Conservation (phyloP, 2,797 vertebrate species). For the Rhinatrema bivittatum region DNA sequence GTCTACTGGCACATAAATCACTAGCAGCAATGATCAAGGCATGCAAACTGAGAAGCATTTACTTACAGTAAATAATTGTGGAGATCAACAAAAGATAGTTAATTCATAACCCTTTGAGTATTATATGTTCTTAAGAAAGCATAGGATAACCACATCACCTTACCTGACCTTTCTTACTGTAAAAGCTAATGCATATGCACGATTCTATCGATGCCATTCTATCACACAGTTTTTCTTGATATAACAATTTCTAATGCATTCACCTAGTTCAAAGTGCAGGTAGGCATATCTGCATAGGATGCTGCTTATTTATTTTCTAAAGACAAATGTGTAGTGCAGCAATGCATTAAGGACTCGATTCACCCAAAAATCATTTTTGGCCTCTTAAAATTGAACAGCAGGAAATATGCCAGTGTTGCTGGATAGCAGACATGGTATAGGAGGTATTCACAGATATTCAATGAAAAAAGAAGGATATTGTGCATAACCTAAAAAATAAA, state of each 20-base stretch:
- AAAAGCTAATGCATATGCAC: constrained; percentile 39
- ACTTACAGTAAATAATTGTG: constrained; percentile 76
- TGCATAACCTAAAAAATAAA: too few relatives aligned
- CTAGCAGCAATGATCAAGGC: constrained; percentile 89
- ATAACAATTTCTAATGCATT: constrained; percentile 17
- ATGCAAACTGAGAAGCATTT: constrained; percentile 95
- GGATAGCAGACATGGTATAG: too few relatives aligned
- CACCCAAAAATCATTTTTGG: too few relatives aligned
- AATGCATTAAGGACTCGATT: too few relatives aligned
- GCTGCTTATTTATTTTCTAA: constrained; percentile 20
- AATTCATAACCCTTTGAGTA: constrained; percentile 77
- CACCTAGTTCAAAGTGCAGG: constrained; percentile 15
- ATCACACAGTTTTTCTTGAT: constrained; percentile 35
- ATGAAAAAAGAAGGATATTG: too few relatives aligned
- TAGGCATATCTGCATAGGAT: constrained; percentile 24
- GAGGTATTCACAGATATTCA: too few relatives aligned
- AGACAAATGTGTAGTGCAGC: too few relatives aligned
- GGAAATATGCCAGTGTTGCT: too few relatives aligned
- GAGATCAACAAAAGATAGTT: constrained; percentile 52
- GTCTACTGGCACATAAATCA: constrained; percentile 75
- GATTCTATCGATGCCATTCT: constrained; percentile 35
- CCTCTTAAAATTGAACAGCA: too few relatives aligned
- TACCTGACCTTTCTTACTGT: constrained; percentile 45
- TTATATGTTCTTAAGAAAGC: constrained; percentile 53
- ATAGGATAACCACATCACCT: constrained; percentile 50